Conservation (phyloP, 2,113 vertebrate species). For the Oriolus oriolus region DNA sequence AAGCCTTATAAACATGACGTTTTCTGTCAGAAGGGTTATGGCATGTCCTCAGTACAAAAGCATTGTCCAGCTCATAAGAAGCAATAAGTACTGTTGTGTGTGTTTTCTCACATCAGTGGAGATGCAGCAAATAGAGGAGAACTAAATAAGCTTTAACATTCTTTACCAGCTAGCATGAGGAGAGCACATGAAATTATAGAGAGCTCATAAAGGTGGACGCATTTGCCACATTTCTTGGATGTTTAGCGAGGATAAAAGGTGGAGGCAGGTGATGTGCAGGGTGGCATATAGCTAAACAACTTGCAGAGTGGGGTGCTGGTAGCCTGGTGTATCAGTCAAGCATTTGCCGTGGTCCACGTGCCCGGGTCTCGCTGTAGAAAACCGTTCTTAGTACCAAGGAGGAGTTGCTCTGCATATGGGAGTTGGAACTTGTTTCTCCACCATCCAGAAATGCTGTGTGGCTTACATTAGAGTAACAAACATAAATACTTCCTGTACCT, state of each 20-base stretch:
- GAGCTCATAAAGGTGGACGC: neutral
- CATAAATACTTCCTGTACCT: neutral
- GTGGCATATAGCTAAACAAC: neutral
- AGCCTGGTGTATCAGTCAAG: neutral
- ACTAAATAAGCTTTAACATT: neutral
- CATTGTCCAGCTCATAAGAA: neutral
- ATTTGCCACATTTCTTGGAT: neutral
- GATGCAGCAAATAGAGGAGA: neutral
- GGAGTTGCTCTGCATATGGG: neutral
- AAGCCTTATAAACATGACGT: neutral
- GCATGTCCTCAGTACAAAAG: neutral
- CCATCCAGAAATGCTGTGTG: neutral
- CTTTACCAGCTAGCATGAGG: neutral
- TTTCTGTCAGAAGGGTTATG: neutral
- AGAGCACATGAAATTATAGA: neutral
- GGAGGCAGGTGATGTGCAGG: neutral
- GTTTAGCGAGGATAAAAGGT: neutral
- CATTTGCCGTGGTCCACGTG: neutral
- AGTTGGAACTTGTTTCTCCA: neutral
- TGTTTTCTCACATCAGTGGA: neutral
- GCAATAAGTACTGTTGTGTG: neutral
- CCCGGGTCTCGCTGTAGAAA: neutral
- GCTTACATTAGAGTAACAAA: neutral
- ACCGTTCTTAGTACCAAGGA: accelerated
- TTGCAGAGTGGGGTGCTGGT: neutral